phyloP scores from a whole-genome alignment of 2,888 invertebrate genomes.

The Imbricaverruca yamaguchii region DNA sequence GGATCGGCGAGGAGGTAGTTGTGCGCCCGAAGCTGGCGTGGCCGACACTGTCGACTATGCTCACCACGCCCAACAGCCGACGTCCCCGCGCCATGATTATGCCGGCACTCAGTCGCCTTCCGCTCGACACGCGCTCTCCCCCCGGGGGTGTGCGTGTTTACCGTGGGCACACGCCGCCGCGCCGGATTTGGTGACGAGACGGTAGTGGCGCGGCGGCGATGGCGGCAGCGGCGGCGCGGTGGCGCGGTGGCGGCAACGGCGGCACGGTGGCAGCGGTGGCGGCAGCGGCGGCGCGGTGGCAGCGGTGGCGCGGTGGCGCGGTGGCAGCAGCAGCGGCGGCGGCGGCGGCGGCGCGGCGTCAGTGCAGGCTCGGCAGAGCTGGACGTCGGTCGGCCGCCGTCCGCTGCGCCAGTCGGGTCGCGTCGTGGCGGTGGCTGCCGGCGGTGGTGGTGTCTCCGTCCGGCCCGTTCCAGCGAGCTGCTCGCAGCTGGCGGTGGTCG shows the following conservation, averaged over 20 bases:
- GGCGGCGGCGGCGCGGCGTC: no score
- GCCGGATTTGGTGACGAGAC: neutral
- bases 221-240: neutral
- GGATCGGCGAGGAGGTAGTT: no score
- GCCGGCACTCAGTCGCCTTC: neutral
- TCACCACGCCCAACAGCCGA: no score
- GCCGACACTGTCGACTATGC: no score
- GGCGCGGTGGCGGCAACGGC: neutral
- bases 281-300: neutral
- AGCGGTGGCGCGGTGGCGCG: no score
- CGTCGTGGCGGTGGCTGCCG: neutral
- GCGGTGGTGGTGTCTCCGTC: neutral
- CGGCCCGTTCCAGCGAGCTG: neutral
- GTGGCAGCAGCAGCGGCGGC: no score
- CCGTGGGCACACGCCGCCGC: constrained; percentile 5
- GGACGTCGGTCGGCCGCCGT: neutral
- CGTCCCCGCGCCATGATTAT: neutral
- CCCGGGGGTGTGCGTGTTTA: neutral
- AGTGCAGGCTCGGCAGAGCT: neutral
- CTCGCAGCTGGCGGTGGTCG: neutral
- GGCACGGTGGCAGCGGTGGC: no score
- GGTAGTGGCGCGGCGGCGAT: neutral
- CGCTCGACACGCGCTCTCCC: constrained; percentile 3
- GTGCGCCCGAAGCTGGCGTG: no score
- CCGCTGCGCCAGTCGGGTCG: neutral